Percentiles rank a stretch among this genome's conserved stretches.
Conservation (phyloP, 53 echinoderm and acorn worm genomes). For the Zoroaster sp. region DNA sequence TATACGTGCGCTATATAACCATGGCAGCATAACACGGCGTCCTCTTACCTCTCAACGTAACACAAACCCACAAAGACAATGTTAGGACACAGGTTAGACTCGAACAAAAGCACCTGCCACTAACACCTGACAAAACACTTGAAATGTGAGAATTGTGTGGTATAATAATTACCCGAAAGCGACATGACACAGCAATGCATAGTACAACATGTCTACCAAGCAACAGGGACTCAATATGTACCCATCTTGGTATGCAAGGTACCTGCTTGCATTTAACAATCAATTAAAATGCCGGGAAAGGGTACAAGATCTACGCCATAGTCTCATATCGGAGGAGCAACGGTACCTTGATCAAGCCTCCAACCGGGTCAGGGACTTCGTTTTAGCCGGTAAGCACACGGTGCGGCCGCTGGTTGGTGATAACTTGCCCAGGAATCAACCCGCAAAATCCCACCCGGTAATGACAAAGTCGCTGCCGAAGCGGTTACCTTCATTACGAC, state of each 20-base stretch:
- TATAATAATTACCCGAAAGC: neutral
- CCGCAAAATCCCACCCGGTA: neutral
- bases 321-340: slow-evolving; percentile 48
- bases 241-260: slow-evolving; percentile 44
- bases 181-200: neutral
- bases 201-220: neutral
- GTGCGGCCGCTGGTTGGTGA: slow-evolving; percentile 30
- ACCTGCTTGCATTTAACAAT: slow-evolving; percentile 38
- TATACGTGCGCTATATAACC: neutral
- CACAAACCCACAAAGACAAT: slow-evolving; percentile 9
- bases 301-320: slow-evolving; percentile 27
- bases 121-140: neutral
- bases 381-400: slow-evolving; percentile 37
- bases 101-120: neutral
- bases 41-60: slow-evolving; percentile 22
- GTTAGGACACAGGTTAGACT: neutral
- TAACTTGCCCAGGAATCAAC: neutral
- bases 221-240: slow-evolving; percentile 22
- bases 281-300: slow-evolving; percentile 32
- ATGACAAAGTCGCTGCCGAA: neutral
- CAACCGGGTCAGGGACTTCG: slow-evolving; percentile 26
- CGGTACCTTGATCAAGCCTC: slow-evolving; percentile 52
- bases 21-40: slow-evolving; percentile 19
- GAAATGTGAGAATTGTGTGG: neutral
- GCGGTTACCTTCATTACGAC: neutral